Evolutionary conservation across 2,113 vertebrate genomes (phyloP).

Genomic region (Butastur rufipennis): DNA sequence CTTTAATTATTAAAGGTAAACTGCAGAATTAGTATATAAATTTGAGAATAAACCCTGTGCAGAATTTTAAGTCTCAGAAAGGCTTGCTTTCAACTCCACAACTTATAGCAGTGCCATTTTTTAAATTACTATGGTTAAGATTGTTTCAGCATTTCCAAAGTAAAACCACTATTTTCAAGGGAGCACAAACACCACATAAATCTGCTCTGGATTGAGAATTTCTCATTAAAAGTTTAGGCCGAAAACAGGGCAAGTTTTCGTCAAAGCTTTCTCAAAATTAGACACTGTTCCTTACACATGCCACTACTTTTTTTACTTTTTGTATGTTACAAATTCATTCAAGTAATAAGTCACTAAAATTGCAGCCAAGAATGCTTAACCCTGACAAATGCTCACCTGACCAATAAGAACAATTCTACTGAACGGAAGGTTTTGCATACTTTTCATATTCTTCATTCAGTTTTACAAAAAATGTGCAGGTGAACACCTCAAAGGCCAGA

Average conservation of each 20-base stretch:
- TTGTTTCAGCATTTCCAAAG: conserved; percentile 67
- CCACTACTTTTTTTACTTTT: background rate
- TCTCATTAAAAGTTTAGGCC: background rate
- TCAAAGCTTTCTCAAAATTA: background rate
- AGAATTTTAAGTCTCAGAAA: conserved; percentile 8
- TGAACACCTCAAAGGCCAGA: background rate
- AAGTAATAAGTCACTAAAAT: background rate
- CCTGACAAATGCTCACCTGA: background rate
- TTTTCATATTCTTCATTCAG: background rate
- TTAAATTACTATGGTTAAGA: conserved; percentile 57
- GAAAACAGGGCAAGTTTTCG: background rate
- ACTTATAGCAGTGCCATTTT: conserved; percentile 44
- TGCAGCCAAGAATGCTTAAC: background rate
- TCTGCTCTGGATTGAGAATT: background rate
- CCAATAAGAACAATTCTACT: background rate
- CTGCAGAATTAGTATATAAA: background rate
- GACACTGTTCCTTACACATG: background rate
- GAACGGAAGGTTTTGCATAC: background rate
- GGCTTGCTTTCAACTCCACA: conserved; percentile 11
- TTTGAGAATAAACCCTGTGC: background rate
- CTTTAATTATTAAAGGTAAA: background rate
- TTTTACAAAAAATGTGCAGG: background rate
- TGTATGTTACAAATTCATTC: background rate
- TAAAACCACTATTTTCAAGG: background rate
- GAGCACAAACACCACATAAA: background rate